Percentiles rank a stretch among this genome's conserved stretches.
These are phyloP conservation scores for Ormyrus labotus DNA, from an alignment of 2,888 invertebrate species.

Conservation along the genomic window DNA sequence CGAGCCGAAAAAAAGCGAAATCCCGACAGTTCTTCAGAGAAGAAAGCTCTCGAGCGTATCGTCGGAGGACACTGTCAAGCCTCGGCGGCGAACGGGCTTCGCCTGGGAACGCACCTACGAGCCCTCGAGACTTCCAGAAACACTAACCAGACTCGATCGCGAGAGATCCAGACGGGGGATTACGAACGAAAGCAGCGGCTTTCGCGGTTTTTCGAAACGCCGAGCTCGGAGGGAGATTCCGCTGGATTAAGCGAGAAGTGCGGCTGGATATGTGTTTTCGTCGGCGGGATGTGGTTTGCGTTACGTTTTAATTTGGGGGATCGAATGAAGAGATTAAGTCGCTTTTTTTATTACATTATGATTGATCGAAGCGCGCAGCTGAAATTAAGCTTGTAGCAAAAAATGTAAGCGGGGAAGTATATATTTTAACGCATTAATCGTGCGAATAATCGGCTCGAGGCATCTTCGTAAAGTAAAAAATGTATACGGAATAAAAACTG, in stretches of 20 bases:
- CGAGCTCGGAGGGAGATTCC: constrained; percentile 8
- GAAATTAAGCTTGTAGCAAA: too few species aligned
- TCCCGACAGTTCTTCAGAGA: background rate
- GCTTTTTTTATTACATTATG: too few species aligned
- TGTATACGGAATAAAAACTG: too few species aligned
- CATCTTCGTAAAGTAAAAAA: too few species aligned
- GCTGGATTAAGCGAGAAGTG: background rate
- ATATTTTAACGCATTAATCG: too few species aligned
- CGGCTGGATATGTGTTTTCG: too few species aligned
- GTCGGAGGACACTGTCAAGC: constrained; percentile 6
- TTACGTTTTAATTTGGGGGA: too few species aligned
- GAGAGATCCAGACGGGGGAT: background rate
- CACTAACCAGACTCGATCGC: constrained; percentile 42
- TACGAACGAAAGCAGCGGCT: background rate
- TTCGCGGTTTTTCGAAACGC: background rate
- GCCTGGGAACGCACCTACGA: constrained; percentile 7
- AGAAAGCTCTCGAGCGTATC: background rate
- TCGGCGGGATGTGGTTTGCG: too few species aligned
- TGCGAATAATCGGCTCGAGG: too few species aligned
- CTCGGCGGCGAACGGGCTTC: background rate
- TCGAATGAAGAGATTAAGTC: too few species aligned
- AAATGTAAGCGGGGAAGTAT: too few species aligned
- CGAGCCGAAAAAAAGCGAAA: background rate
- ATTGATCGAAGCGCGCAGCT: too few species aligned
- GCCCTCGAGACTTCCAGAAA: constrained; percentile 23